Evolutionary conservation across 1,140 invertebrate genomes (phyloP).

Genomic region (Pseudomyrmex sp.): DNA sequence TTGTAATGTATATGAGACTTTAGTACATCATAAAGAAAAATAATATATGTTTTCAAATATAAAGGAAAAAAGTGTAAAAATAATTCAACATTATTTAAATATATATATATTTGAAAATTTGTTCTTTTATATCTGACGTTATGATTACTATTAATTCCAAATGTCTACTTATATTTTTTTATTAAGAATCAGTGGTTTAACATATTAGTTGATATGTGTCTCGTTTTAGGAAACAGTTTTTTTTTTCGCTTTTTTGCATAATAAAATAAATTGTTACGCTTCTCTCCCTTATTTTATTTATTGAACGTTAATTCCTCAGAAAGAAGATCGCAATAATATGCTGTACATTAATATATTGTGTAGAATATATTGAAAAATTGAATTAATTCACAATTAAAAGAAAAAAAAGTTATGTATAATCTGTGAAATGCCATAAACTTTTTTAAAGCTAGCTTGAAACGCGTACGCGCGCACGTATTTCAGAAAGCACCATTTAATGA

Average conservation of each 20-base stretch:
- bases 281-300: conserved; percentile 37
- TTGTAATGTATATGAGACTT: not conserved
- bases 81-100: not conserved
- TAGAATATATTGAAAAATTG: conserved; percentile 19
- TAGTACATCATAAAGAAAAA: conserved; percentile 4
- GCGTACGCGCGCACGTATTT: too few relatives aligned
- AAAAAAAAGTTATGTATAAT: too few relatives aligned
- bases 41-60: not conserved
- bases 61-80: conserved; percentile 5
- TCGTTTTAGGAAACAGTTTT: conserved; percentile 33
- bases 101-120: conserved; percentile 1
- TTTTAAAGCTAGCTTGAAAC: too few relatives aligned
- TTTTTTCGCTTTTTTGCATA: not conserved
- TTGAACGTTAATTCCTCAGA: conserved; percentile 23
- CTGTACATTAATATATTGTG: not conserved
- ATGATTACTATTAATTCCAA: conserved; percentile 1
- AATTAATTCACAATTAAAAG: conserved; percentile 12
- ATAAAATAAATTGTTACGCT: conserved; percentile 30
- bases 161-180: conserved; percentile 31
- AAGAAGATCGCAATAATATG: not conserved
- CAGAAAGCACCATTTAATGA: not conserved
- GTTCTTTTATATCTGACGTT: too few relatives aligned
- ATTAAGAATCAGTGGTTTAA: not conserved
- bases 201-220: conserved; percentile 6
- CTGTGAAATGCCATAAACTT: too few relatives aligned